phyloP scores from a whole-genome alignment of 2,113 vertebrate species.

The Petromus typicus region DNA sequence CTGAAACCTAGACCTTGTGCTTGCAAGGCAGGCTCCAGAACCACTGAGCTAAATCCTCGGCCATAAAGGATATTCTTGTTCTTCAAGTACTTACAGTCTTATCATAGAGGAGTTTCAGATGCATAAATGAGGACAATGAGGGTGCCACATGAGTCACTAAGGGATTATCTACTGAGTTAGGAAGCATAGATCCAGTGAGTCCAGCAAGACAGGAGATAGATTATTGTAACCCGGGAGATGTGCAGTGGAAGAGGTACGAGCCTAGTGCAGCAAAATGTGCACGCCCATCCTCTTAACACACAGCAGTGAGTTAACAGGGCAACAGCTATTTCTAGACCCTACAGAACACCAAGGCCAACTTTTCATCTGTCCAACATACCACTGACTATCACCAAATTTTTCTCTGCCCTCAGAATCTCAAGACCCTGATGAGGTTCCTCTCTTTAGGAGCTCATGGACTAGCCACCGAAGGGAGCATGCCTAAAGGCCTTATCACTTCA shows the following conservation, averaged over 20 bases:
- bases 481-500: not conserved
- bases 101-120: not conserved
- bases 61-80: not conserved
- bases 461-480: not conserved
- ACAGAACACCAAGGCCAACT: not conserved
- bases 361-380: too few relatives aligned
- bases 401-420: not conserved
- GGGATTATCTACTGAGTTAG: not conserved
- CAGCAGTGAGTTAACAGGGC: not conserved
- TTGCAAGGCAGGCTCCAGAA: too few relatives aligned
- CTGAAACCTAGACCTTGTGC: too few relatives aligned
- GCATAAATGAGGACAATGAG: not conserved
- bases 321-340: not conserved
- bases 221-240: not conserved
- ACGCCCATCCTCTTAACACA: not conserved
- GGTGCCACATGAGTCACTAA: not conserved
- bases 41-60: too few relatives aligned
- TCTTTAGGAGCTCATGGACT: not conserved
- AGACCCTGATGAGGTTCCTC: not conserved
- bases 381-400: not conserved
- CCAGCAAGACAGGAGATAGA: not conserved
- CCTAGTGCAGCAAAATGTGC: not conserved
- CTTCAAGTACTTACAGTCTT: not conserved
- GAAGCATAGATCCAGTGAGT: too few relatives aligned
- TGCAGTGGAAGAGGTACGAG: too few relatives aligned